Evolutionary conservation across 53 echinoderm and acorn worm species (phyloP).

Genomic region (Paelopatides confundens): DNA sequence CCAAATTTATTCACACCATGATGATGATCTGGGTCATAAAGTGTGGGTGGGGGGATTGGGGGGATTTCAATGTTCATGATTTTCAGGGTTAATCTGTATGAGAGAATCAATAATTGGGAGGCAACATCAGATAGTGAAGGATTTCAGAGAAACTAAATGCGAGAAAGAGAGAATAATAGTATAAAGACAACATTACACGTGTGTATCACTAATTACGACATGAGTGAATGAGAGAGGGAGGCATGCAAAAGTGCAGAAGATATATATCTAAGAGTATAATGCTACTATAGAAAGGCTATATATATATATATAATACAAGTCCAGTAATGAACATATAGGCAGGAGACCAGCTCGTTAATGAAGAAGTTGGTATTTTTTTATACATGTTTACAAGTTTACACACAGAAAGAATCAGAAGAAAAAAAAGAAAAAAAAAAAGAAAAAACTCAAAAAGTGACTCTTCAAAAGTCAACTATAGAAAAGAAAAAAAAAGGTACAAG

Average conservation of each 20-base stretch:
- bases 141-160: not conserved
- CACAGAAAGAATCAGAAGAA: not conserved
- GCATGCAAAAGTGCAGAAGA: no score
- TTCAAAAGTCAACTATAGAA: no score
- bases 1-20: no score
- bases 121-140: not conserved
- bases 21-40: no score
- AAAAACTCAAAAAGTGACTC: no score
- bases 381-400: not conserved
- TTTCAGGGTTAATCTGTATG: no score
- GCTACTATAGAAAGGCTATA: not conserved
- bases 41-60: no score
- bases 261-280: not conserved
- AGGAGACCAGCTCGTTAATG: conserved; percentile 2
- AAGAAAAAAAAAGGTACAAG: no score
- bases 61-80: no score
- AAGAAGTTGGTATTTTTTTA: not conserved
- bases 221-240: no score
- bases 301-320: not conserved
- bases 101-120: not conserved
- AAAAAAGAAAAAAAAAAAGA: not conserved
- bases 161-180: not conserved
- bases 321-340: not conserved
- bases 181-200: not conserved
- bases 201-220: not conserved